phyloP scores from a whole-genome alignment of 2,113 vertebrate genomes.

The Fregetta grallaria region DNA sequence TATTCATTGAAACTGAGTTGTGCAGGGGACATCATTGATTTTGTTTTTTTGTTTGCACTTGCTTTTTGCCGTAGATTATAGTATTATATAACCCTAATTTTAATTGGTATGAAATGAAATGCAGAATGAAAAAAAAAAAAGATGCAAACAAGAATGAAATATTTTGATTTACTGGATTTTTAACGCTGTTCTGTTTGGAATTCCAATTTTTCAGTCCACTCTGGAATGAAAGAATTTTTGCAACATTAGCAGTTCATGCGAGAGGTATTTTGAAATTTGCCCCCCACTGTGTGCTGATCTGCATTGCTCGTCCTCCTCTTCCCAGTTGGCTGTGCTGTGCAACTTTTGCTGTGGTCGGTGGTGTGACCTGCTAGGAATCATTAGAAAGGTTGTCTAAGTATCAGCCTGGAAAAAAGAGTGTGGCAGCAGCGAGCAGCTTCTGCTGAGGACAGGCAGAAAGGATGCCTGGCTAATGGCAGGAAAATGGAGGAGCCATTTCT shows the following conservation, averaged over 20 bases:
- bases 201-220: not conserved
- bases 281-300: not conserved
- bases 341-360: not conserved
- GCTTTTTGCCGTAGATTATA: not conserved
- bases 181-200: not conserved
- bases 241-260: not conserved
- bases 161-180: not conserved
- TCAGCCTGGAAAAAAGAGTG: not conserved
- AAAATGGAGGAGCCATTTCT: not conserved
- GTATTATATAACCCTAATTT: not conserved
- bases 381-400: not conserved
- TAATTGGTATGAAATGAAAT: not conserved
- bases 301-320: not conserved
- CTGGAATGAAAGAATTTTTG: not conserved
- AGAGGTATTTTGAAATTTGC: not conserved
- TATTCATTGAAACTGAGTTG: not conserved
- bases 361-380: not conserved
- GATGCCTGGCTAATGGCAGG: not conserved
- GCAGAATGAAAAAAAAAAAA: not conserved
- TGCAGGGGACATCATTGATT: not conserved
- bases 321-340: not conserved
- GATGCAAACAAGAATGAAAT: not conserved
- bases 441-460: not conserved
- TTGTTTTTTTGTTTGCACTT: not conserved
- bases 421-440: not conserved